A percentile compares a stretch with the other conserved stretches of the same genome.
These are phyloP conservation scores for Zaprionus kolodkinae DNA, from an alignment of 1,140 invertebrate species.

Conservation along the genomic window DNA sequence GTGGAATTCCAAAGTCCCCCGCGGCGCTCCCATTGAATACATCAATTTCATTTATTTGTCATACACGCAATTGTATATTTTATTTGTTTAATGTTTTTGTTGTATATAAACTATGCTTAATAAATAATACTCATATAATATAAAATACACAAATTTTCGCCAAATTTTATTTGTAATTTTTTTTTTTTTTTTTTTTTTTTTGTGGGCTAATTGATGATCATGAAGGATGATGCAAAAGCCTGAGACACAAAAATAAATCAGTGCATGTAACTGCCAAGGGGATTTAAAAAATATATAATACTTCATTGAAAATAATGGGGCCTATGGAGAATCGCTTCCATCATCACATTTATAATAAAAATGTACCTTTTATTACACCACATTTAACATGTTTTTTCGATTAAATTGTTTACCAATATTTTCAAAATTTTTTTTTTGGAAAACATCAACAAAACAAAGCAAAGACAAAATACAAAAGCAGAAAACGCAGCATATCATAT, in stretches of 20 bases:
- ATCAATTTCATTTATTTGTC: conserved; percentile 23
- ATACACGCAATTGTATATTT: conserved; percentile 47
- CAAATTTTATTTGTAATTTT: conserved; percentile 11
- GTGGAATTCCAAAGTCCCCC: not conserved
- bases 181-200: conserved; percentile 13
- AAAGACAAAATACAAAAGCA: not conserved
- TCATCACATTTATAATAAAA: not conserved
- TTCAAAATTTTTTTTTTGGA: not conserved
- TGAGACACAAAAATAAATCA: not conserved
- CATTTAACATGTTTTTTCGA: not conserved
- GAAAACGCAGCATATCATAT: not conserved
- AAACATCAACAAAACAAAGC: not conserved
- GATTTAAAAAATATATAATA: not conserved
- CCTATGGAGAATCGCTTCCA: too few relatives aligned
- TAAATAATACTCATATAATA: conserved; percentile 35
- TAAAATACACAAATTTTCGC: not conserved
- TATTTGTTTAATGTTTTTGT: conserved; percentile 9
- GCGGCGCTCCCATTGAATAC: conserved; percentile 1
- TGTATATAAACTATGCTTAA: conserved; percentile 43
- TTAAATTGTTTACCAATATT: not conserved
- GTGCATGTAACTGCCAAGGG: not conserved
- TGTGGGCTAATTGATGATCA: conserved; percentile 3
- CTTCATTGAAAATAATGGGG: too few relatives aligned
- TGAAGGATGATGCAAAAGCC: not conserved
- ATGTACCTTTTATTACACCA: not conserved